These are phyloP conservation scores for Patella ulyssiponensis DNA, from an alignment of 2,888 invertebrate genomes.

Conservation along the genomic window DNA sequence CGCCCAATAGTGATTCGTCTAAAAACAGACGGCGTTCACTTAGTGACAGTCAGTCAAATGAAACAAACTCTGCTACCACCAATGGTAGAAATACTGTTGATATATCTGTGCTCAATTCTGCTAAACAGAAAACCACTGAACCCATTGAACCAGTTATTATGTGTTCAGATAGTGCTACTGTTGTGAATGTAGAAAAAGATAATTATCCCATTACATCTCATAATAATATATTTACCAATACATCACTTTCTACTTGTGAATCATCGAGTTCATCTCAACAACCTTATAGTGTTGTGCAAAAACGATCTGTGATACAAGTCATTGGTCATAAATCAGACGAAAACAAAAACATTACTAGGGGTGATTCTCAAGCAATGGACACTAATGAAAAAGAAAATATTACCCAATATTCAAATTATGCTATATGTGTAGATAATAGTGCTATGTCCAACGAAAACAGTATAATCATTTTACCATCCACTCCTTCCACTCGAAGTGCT, in stretches of 20 bases:
- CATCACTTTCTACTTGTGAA: background rate
- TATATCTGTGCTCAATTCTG: slow-evolving; percentile 9
- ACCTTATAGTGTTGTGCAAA: slow-evolving; percentile 15
- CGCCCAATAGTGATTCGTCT: slow-evolving; percentile 16
- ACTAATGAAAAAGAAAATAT: slow-evolving; percentile 5
- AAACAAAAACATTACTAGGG: background rate
- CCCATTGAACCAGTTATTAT: background rate
- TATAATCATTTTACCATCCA: slow-evolving; percentile 26
- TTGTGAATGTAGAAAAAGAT: background rate
- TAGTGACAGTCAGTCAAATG: background rate
- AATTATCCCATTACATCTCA: background rate
- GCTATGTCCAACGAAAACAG: slow-evolving; percentile 10
- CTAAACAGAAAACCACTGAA: background rate
- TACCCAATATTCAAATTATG: background rate
- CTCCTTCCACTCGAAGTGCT: slow-evolving; percentile 56
- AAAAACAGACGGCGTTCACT: background rate
- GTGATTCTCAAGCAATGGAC: background rate
- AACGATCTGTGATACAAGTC: slow-evolving; percentile 23
- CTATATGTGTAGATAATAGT: slow-evolving; percentile 13
- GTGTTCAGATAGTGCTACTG: slow-evolving; percentile 1
- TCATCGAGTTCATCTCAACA: slow-evolving; percentile 4
- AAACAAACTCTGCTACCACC: background rate
- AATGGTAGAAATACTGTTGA: slow-evolving; percentile 8
- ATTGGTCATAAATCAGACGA: slow-evolving; percentile 17
- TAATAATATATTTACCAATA: slow-evolving; percentile 4